Conservation (phyloP, 23 tunicate genomes). For the Trididemnum nubilum region DNA sequence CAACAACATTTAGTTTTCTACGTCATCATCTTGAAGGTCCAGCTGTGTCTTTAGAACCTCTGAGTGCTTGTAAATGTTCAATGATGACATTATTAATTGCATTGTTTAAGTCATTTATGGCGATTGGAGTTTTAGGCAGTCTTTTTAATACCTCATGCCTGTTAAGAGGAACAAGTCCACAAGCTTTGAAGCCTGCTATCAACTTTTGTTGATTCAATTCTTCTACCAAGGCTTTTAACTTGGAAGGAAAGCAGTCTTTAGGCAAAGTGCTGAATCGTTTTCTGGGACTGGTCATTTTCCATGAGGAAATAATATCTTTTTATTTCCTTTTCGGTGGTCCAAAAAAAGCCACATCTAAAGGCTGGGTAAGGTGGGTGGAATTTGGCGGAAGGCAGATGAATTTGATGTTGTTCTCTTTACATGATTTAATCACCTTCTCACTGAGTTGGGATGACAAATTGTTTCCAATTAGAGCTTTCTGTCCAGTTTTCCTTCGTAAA, state of each 20-base stretch:
- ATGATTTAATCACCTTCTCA: neutral
- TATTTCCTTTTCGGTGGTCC: conserved; percentile 15
- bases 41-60: neutral
- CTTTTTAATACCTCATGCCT: neutral
- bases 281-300: neutral
- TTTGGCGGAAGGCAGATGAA: neutral
- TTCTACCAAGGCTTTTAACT: neutral
- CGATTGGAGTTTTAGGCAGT: neutral
- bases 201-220: neutral
- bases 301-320: neutral
- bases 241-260: neutral
- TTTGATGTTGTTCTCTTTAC: neutral
- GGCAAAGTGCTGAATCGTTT: neutral
- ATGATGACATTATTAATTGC: neutral
- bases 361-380: conserved; percentile 5
- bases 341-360: conserved; percentile 12
- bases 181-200: conserved; percentile 17
- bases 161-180: conserved; percentile 1
- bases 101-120: neutral
- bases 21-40: conserved; percentile 3
- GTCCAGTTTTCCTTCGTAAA: neutral
- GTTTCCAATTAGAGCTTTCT: neutral
- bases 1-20: neutral
- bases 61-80: neutral
- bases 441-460: conserved; percentile 3